Percentiles rank a stretch among this genome's conserved stretches.
Evolutionary conservation across 1,140 invertebrate species (phyloP).

Genomic region (Bursaphelenchus mucronatus): DNA sequence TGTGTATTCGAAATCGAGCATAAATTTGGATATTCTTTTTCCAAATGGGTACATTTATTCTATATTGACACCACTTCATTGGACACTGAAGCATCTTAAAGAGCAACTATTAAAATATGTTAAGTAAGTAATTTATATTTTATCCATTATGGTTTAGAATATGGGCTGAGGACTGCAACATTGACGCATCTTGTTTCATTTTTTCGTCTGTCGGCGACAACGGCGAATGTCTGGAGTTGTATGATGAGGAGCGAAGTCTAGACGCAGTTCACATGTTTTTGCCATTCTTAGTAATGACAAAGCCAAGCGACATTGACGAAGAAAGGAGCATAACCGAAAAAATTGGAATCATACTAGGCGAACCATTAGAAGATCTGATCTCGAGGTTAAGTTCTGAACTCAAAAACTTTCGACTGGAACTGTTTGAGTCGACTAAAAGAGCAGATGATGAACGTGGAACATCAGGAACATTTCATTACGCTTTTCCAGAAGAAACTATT

Average conservation of each 20-base stretch:
- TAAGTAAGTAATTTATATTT: slow-evolving; percentile 9
- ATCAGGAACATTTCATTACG: slow-evolving; percentile 37
- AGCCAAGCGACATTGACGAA: slow-evolving; percentile 37
- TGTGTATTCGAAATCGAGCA: slow-evolving; percentile 1
- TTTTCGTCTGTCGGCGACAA: slow-evolving; percentile 32
- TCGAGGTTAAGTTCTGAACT: slow-evolving; percentile 35
- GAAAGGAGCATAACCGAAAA: slow-evolving; percentile 35
- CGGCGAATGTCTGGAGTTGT: slow-evolving; percentile 30
- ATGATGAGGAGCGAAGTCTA: slow-evolving; percentile 31
- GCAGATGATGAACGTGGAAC: slow-evolving; percentile 37
- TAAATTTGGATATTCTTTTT: slow-evolving; percentile 36
- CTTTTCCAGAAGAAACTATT: slow-evolving; percentile 51
- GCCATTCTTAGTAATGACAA: slow-evolving; percentile 34
- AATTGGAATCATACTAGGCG: slow-evolving; percentile 30
- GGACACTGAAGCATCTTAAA: slow-evolving; percentile 38
- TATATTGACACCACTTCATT: slow-evolving; percentile 29
- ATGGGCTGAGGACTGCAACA: background rate
- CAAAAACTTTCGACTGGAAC: slow-evolving; percentile 35
- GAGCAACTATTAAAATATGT: slow-evolving; percentile 44
- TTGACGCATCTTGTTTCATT: slow-evolving; percentile 38
- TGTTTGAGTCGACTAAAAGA: slow-evolving; percentile 34
- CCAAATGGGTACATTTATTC: slow-evolving; percentile 44
- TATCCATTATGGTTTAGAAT: too few species aligned
- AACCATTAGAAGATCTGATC: slow-evolving; percentile 39
- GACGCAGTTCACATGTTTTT: slow-evolving; percentile 33